Conservation (phyloP, 2,888 invertebrate genomes). For the Dilophus febrilis region DNA sequence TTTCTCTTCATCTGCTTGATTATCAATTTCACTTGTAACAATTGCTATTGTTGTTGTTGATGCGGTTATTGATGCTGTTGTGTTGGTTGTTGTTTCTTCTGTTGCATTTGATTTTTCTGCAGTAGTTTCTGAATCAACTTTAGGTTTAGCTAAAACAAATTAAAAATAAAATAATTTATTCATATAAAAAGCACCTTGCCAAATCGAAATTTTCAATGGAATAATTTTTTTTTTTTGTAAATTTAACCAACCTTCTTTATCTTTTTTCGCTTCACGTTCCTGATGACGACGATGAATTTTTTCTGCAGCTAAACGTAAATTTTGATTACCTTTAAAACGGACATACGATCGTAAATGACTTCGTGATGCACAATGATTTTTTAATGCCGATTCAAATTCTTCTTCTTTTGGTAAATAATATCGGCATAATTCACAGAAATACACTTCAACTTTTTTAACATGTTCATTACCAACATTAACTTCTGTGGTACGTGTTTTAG, state of each 20-base stretch:
- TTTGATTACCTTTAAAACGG: conserved; percentile 59
- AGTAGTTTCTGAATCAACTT: conserved; percentile 1
- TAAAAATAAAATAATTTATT: not conserved
- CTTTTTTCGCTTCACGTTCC: conserved; percentile 22
- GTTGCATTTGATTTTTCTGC: conserved; percentile 11
- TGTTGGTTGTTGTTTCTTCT: too few relatives aligned
- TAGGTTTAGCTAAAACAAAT: not conserved
- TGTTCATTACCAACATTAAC: conserved; percentile 61
- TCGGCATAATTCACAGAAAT: conserved; percentile 65
- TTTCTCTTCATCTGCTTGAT: conserved; percentile 21
- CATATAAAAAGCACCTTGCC: too few relatives aligned
- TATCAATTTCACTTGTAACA: conserved; percentile 16
- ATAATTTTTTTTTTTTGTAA: conserved; percentile 28
- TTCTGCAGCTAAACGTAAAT: conserved; percentile 52
- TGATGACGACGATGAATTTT: conserved; percentile 41
- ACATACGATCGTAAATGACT: conserved; percentile 62
- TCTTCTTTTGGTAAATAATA: conserved; percentile 48
- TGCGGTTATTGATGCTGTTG: too few relatives aligned
- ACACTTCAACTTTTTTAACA: conserved; percentile 59
- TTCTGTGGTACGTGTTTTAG: conserved; percentile 25
- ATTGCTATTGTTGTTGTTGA: conserved; percentile 14
- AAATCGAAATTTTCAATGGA: too few relatives aligned
- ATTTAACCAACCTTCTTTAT: conserved; percentile 27
- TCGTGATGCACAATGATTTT: conserved; percentile 57
- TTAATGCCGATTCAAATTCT: conserved; percentile 42